Conservation (phyloP, 1,140 invertebrate genomes). For the Oedothorax gibbosus region DNA sequence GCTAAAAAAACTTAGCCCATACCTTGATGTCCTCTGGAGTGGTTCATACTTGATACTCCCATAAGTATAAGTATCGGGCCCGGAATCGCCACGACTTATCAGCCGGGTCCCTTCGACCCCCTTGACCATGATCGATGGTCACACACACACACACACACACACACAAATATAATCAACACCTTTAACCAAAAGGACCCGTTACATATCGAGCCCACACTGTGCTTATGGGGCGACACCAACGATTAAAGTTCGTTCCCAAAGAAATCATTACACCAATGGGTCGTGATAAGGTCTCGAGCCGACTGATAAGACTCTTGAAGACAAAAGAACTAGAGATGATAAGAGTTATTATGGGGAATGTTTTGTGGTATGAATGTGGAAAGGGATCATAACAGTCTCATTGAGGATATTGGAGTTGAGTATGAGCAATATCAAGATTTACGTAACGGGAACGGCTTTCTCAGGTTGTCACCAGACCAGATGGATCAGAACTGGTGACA, state of each 20-base stretch:
- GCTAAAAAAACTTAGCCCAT: background rate
- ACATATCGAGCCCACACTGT: background rate
- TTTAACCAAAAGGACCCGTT: background rate
- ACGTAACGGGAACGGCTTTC: too few species aligned
- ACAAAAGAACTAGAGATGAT: too few species aligned
- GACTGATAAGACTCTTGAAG: too few species aligned
- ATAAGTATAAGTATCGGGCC: constrained; percentile 15
- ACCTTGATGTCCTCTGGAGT: constrained; percentile 10
- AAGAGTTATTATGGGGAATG: too few species aligned
- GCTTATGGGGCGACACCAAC: constrained; percentile 5
- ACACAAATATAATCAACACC: background rate
- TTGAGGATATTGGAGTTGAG: too few species aligned
- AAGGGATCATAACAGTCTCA: too few species aligned
- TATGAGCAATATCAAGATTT: too few species aligned
- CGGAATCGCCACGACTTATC: constrained; percentile 28
- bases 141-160: background rate
- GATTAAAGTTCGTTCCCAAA: background rate
- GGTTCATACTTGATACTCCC: constrained; percentile 44
- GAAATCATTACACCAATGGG: background rate
- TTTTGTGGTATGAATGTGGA: too few species aligned
- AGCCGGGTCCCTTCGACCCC: constrained; percentile 39
- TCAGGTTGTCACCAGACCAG: too few species aligned
- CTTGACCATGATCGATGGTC: constrained; percentile 10
- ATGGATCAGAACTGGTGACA: too few species aligned
- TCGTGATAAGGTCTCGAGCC: background rate